These are phyloP conservation scores for Cyrtodaria siliqua DNA, from an alignment of 2,888 invertebrate genomes.

Conservation along the genomic window DNA sequence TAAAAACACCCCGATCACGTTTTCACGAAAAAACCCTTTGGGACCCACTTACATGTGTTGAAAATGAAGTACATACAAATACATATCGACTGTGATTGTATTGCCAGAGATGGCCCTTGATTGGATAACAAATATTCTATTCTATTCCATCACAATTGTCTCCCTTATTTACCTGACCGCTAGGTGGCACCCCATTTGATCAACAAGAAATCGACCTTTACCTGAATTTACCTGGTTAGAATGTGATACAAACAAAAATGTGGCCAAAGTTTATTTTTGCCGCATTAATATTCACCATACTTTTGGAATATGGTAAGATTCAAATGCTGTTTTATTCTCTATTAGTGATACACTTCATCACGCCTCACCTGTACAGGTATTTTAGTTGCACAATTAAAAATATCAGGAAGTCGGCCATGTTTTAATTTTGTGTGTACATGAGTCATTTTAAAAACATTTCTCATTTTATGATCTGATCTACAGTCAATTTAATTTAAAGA, in stretches of 20 bases:
- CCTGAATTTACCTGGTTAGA: conserved; percentile 2
- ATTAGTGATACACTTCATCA: conserved; percentile 1
- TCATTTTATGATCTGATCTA: conserved; percentile 1
- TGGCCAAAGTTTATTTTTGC: conserved; percentile 36
- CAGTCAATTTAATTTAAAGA: too few relatives aligned
- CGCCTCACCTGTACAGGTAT: conserved; percentile 30
- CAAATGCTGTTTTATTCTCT: not conserved
- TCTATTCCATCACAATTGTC: too few relatives aligned
- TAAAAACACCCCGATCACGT: too few relatives aligned
- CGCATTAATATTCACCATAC: conserved; percentile 15
- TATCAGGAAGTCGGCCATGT: conserved; percentile 48
- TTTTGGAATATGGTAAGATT: conserved; percentile 49
- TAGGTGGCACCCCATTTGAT: too few relatives aligned
- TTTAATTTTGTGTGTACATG: conserved; percentile 16
- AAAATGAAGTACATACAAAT: too few relatives aligned
- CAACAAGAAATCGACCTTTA: too few relatives aligned
- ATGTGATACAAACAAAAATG: conserved; percentile 41
- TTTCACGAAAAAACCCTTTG: too few relatives aligned
- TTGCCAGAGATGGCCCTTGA: too few relatives aligned
- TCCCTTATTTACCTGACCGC: too few relatives aligned
- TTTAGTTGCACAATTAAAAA: not conserved
- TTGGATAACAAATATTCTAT: too few relatives aligned
- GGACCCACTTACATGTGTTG: too few relatives aligned
- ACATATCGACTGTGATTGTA: too few relatives aligned
- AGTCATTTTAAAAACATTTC: conserved; percentile 19